Evolutionary conservation across 2,113 vertebrate species (phyloP), one percentile per base, ranked within the genome.

Genomic region (Trematomus loennbergii): DNA sequence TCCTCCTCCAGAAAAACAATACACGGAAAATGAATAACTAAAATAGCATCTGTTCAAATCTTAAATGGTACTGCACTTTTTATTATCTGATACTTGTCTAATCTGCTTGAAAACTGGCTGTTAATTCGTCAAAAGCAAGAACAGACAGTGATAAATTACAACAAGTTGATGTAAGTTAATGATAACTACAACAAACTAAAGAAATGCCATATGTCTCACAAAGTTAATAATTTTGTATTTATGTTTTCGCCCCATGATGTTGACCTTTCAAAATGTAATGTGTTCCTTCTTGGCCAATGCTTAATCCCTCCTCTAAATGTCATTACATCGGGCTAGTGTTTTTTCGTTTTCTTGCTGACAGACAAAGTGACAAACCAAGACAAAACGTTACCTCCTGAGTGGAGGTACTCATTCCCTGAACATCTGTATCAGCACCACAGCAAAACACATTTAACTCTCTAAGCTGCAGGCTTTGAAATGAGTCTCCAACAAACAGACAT

Each of bases 401-500:
- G 2, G 62, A 20, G 12, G 65, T 57, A 36, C 70, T 22, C 64
- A 12, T 11, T 29, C 17, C 12, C 25, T 61, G 36, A 13, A 20
- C 45, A 29, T 60, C 64, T 54, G 15, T 40, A 58, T 66, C 17
- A 52, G 48, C 43, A 48, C 33, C 50, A 49, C 62, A 36, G 12
- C 20, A 49, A 33, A 36, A 43, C 33, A 61, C 4, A 50, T 6
- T 72, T 18, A 54, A 68, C 18, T n/a, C 43, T 33, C 2, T 65
- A 13, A 10, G 64, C 50, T 46, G 22, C 40, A 43, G 25, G 18
- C 62, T 72, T 29, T 49, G 12, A 11, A 66, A 11, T 55, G 60
- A 18, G 16, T 57, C 18, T 76, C 29, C 52, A 58, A 33, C 55
- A 72, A 53, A 12, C 22, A 12, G 20, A 79, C 58, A 50, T 15